These are phyloP conservation scores for Carapus acus DNA, from an alignment of 2,797 vertebrate species.

Conservation along the genomic window DNA sequence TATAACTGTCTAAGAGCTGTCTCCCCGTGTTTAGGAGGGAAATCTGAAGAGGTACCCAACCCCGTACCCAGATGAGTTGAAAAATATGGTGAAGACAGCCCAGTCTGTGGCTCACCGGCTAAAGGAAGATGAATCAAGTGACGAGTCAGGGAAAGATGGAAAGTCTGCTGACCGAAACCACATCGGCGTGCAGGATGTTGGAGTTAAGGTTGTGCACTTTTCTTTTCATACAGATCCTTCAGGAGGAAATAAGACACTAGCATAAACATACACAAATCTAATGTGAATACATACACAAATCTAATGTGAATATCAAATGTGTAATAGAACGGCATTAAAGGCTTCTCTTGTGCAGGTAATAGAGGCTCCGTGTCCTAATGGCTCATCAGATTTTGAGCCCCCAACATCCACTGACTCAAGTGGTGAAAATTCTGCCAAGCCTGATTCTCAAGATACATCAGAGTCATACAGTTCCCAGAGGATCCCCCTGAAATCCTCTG, in stretches of 20 bases:
- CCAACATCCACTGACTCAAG: slow-evolving; percentile 59
- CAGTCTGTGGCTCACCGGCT: slow-evolving; percentile 94
- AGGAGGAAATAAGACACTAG: neutral
- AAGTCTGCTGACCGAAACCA: slow-evolving; percentile 77
- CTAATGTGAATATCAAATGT: no score
- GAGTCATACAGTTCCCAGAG: slow-evolving; percentile 69
- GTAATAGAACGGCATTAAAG: no score
- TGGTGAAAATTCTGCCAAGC: slow-evolving; percentile 49
- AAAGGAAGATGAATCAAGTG: slow-evolving; percentile 87
- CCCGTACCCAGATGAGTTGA: slow-evolving; percentile 96
- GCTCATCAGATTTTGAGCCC: slow-evolving; percentile 73
- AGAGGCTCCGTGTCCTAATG: slow-evolving; percentile 75
- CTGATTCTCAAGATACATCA: slow-evolving; percentile 51
- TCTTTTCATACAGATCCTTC: neutral
- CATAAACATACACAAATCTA: no score
- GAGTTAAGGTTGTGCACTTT: slow-evolving; percentile 78
- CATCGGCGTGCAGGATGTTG: slow-evolving; percentile 82
- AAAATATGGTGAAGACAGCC: slow-evolving; percentile 99
- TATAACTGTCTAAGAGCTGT: no score
- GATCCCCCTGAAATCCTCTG: slow-evolving; percentile 72
- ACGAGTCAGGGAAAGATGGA: slow-evolving; percentile 76
- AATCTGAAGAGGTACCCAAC: slow-evolving; percentile 97
- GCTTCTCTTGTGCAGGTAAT: slow-evolving; percentile 73
- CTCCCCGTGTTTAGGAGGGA: slow-evolving; percentile 77
- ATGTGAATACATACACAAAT: no score